Percentiles rank a stretch among this genome's conserved stretches.
Evolutionary conservation across 2,797 vertebrate species (phyloP).

Genomic region (Acipenser oxyrinchus): DNA sequence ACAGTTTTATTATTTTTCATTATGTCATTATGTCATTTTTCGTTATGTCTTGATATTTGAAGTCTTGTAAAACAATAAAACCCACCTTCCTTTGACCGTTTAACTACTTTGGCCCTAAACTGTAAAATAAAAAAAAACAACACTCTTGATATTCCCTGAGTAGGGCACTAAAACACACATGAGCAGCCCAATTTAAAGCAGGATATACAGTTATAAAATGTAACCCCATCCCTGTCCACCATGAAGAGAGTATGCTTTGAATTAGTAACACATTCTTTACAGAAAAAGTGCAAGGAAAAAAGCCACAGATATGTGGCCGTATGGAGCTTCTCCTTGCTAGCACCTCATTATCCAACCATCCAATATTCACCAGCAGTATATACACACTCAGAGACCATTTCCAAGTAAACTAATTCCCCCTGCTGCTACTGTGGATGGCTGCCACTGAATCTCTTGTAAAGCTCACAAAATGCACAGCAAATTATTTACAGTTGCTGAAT

Average conservation of each 20-base stretch:
- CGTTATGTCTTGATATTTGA: too few relatives aligned
- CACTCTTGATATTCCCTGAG: not conserved
- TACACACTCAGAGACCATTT: constrained; percentile 69
- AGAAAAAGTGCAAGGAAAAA: constrained; percentile 33
- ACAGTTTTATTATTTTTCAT: too few relatives aligned
- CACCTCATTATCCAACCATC: constrained; percentile 82
- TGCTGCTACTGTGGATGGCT: constrained; percentile 63
- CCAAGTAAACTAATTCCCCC: constrained; percentile 87
- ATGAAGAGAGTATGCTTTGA: constrained; percentile 48
- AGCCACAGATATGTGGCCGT: constrained; percentile 43
- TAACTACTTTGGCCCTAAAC: too few relatives aligned
- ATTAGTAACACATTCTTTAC: constrained; percentile 62
- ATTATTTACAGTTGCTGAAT: constrained; percentile 68
- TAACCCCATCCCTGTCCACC: constrained; percentile 32
- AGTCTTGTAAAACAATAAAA: too few relatives aligned
- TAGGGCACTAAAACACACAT: constrained; percentile 3
- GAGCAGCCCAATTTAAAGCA: constrained; percentile 23
- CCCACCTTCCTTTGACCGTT: too few relatives aligned
- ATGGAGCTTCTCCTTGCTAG: constrained; percentile 58
- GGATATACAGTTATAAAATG: constrained; percentile 27
- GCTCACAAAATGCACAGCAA: constrained; percentile 59
- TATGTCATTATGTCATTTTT: too few relatives aligned
- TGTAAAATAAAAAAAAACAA: too few relatives aligned
- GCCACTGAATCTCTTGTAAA: constrained; percentile 55
- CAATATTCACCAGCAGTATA: constrained; percentile 74